Evolutionary conservation across 2,888 invertebrate species (phyloP).

Genomic region (Ochropacha duplaris): DNA sequence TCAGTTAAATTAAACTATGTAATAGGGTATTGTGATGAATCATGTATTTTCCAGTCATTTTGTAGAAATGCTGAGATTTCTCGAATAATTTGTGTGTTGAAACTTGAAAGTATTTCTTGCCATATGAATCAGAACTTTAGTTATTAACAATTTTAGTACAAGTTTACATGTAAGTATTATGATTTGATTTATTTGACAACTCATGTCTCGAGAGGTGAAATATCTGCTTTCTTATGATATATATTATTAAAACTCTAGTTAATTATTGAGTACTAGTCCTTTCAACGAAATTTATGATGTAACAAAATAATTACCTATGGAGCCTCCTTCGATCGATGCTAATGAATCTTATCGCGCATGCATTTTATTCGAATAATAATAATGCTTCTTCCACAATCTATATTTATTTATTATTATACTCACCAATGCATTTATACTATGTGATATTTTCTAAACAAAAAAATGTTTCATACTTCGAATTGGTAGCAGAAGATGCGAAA

Average conservation of each 20-base stretch:
- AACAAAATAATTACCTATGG: neutral
- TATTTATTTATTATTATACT: constrained; percentile 7
- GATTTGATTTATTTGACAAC: neutral
- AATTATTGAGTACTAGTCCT: neutral
- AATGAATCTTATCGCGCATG: neutral
- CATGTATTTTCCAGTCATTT: constrained; percentile 81
- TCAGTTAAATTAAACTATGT: constrained; percentile 65
- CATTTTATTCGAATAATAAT: constrained; percentile 12
- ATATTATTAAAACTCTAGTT: neutral
- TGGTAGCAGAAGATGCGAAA: constrained; percentile 8
- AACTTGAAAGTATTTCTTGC: constrained; percentile 39
- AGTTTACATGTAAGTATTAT: constrained; percentile 16
- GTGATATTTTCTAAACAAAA: constrained; percentile 43
- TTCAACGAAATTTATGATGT: neutral
- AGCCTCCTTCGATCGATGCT: neutral
- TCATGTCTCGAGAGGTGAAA: neutral
- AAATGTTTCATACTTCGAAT: constrained; percentile 15
- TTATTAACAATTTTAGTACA: constrained; percentile 40
- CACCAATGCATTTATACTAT: constrained; percentile 50
- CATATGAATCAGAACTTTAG: constrained; percentile 38
- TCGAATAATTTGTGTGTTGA: constrained; percentile 19
- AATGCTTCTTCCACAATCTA: constrained; percentile 28
- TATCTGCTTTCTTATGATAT: neutral
- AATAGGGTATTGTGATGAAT: constrained; percentile 60
- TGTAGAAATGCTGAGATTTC: constrained; percentile 26